Conservation (phyloP, 2,888 invertebrate genomes). For the Adelphocoris suturalis region DNA sequence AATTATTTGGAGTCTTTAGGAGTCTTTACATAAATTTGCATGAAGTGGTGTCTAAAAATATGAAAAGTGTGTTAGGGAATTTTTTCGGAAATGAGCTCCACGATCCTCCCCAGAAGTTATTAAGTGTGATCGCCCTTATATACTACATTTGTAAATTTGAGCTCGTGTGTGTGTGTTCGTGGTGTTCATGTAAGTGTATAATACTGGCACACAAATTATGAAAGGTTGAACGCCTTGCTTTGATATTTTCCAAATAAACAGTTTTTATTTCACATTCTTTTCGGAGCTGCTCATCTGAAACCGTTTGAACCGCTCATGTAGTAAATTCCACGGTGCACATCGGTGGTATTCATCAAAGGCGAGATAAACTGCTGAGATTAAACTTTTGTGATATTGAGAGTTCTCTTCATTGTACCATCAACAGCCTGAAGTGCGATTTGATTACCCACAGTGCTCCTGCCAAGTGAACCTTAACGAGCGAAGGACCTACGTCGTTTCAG, state of each 20-base stretch:
- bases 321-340: slow-evolving; percentile 48
- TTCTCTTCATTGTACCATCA: slow-evolving; percentile 43
- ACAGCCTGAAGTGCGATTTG: slow-evolving; percentile 34
- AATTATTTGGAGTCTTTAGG: no score
- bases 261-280: slow-evolving; percentile 63
- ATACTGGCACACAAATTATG: slow-evolving; percentile 45
- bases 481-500: slow-evolving; percentile 26
- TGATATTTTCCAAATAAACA: slow-evolving; percentile 58
- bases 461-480: slow-evolving; percentile 39
- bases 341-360: slow-evolving; percentile 42
- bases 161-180: no score
- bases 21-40: no score
- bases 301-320: slow-evolving; percentile 40
- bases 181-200: neutral
- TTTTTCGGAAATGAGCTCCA: no score
- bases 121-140: no score
- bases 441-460: slow-evolving; percentile 40
- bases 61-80: no score
- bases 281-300: slow-evolving; percentile 39
- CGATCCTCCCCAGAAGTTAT: no score
- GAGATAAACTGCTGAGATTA: slow-evolving; percentile 46
- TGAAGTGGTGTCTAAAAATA: no score
- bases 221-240: slow-evolving; percentile 51
- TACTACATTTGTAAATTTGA: no score
- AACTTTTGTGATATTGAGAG: slow-evolving; percentile 54